These are phyloP conservation scores for Mya arenaria DNA, from an alignment of 1,140 invertebrate genomes.

Conservation along the genomic window DNA sequence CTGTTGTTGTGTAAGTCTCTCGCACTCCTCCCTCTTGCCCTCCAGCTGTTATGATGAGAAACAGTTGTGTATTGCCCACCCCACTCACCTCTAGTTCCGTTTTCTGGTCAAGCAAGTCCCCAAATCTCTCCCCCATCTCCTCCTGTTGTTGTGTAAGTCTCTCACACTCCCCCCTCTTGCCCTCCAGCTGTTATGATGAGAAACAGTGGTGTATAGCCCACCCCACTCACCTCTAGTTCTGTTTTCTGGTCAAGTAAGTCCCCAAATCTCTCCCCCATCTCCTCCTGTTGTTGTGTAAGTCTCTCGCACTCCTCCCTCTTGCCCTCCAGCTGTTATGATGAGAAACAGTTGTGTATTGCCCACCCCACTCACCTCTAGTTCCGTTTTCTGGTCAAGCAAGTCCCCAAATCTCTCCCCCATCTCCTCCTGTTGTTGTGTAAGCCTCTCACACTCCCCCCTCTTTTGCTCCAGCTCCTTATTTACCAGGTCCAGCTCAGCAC, in stretches of 20 bases:
- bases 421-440: slow-evolving; percentile 33
- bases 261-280: slow-evolving; percentile 51
- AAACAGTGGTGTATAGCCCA: neutral
- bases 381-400: slow-evolving; percentile 51
- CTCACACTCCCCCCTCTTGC: no score
- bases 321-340: no score
- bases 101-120: no score
- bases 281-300: slow-evolving; percentile 34
- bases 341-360: neutral
- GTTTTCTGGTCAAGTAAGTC: slow-evolving; percentile 53
- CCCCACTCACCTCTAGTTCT: slow-evolving; percentile 55
- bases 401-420: slow-evolving; percentile 49
- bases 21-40: no score
- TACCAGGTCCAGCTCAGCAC: slow-evolving; percentile 40
- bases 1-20: no score
- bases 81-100: no score
- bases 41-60: no score
- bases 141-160: no score
- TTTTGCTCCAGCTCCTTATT: slow-evolving; percentile 20
- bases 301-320: slow-evolving; percentile 30
- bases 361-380: slow-evolving; percentile 54
- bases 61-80: no score
- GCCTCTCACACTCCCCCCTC: slow-evolving; percentile 26
- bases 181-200: no score
- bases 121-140: no score